Percentiles rank a stretch among this genome's conserved stretches.
Conservation (phyloP, 2,113 vertebrate species). For the Thymallus thymallus region DNA sequence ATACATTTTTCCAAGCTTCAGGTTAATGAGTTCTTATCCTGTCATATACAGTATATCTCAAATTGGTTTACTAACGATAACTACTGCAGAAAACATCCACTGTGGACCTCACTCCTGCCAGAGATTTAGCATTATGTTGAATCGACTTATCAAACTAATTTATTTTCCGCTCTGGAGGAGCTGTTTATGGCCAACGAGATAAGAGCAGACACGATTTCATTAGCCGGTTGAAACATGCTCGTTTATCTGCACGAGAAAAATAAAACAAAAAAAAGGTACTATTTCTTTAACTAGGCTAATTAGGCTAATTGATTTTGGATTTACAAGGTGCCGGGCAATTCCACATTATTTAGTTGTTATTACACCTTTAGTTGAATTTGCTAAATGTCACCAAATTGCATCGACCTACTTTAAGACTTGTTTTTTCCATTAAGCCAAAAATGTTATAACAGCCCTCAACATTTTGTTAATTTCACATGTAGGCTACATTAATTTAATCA, state of each 20-base stretch:
- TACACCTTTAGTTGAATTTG: too few species aligned
- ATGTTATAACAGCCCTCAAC: too few species aligned
- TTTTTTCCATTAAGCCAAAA: too few species aligned
- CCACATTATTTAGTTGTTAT: too few species aligned
- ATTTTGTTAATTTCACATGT: too few species aligned
- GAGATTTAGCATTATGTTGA: slow-evolving; percentile 10
- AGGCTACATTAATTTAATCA: too few species aligned
- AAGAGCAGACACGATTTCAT: slow-evolving; percentile 44
- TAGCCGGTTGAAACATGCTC: slow-evolving; percentile 44
- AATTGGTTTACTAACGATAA: slow-evolving; percentile 20
- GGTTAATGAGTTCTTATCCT: neutral
- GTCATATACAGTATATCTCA: neutral
- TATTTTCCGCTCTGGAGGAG: slow-evolving; percentile 39
- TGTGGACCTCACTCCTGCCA: neutral
- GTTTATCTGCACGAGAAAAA: slow-evolving; percentile 37
- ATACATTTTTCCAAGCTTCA: neutral
- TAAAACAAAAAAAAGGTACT: slow-evolving; percentile 8
- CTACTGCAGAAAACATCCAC: neutral
- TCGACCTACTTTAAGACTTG: too few species aligned
- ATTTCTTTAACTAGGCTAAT: slow-evolving; percentile 36
- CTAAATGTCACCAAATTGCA: too few species aligned
- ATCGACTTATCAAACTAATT: slow-evolving; percentile 42
- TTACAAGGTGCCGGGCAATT: too few species aligned
- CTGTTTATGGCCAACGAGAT: slow-evolving; percentile 51
- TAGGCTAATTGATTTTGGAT: slow-evolving; percentile 7